A percentile compares a stretch with the other conserved stretches of the same genome.
These are phyloP conservation scores for Calypte anna DNA, from an alignment of 2,113 vertebrate species.

Conservation along the genomic window DNA sequence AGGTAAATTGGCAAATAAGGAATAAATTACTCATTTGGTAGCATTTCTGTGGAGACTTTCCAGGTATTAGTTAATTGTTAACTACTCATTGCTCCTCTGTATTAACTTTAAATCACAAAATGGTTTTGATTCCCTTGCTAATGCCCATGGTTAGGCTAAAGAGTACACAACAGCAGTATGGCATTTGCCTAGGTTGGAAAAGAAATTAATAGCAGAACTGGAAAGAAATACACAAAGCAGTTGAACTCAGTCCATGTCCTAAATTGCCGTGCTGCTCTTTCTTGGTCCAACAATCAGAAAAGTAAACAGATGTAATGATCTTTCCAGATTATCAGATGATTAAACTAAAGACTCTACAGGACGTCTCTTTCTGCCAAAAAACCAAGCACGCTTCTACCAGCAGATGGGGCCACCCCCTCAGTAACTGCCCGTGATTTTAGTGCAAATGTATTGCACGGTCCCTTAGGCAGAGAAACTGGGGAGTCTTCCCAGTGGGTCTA, in stretches of 20 bases:
- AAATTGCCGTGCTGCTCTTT: neutral
- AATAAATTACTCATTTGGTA: neutral
- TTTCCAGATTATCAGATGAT: neutral
- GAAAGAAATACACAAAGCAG: neutral
- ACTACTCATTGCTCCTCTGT: neutral
- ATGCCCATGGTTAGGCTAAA: neutral
- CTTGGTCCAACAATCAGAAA: neutral
- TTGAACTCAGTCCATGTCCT: neutral
- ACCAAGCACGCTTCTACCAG: neutral
- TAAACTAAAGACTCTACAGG: neutral
- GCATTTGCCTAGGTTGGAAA: neutral
- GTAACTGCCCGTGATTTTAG: neutral
- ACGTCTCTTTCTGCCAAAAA: neutral
- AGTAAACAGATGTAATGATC: neutral
- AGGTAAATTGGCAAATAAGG: neutral
- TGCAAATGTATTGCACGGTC: accelerated
- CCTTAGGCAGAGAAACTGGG: neutral
- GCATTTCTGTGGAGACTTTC: neutral
- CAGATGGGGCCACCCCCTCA: slow-evolving; percentile 50
- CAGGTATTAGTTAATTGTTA: neutral
- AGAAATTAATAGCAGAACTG: neutral
- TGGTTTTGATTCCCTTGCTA: neutral
- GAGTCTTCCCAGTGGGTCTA: accelerated
- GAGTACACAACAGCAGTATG: neutral
- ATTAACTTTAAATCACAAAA: neutral